Conservation (phyloP, 2,797 vertebrate genomes). For the Melanotaenia nigrans region DNA sequence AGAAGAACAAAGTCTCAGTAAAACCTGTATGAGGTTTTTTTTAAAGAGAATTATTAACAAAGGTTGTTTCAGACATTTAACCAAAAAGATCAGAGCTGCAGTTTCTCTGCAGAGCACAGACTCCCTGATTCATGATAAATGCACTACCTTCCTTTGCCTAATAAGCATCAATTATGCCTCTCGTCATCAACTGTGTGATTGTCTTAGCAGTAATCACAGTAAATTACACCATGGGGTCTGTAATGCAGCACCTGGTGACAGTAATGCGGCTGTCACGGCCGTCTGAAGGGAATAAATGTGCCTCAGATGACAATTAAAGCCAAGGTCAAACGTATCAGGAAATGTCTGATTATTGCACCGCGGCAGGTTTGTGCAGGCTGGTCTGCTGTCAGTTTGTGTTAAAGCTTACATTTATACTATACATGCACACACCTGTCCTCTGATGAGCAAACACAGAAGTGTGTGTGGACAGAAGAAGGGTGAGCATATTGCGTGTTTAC, state of each 20-base stretch:
- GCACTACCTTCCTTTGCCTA: neutral
- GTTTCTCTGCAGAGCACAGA: neutral
- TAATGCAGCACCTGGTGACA: conserved; percentile 14
- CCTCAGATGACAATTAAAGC: conserved; percentile 29
- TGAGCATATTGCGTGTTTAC: conserved; percentile 49
- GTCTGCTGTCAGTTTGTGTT: conserved; percentile 36
- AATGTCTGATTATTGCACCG: conserved; percentile 29
- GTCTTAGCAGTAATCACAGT: neutral
- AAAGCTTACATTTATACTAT: conserved; percentile 19
- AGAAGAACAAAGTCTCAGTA: neutral
- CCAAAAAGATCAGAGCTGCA: neutral
- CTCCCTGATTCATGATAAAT: conserved; percentile 5
- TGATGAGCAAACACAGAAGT: neutral
- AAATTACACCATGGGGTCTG: neutral
- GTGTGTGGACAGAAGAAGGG: conserved; percentile 11
- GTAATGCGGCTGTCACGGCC: neutral
- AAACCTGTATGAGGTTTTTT: neutral
- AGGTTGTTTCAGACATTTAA: neutral
- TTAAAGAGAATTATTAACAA: neutral
- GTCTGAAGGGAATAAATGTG: conserved; percentile 19
- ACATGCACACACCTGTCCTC: neutral
- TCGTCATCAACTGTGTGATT: neutral
- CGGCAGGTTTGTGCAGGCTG: conserved; percentile 33
- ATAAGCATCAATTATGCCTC: conserved; percentile 29
- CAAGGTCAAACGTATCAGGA: conserved; percentile 59